Base-by-base conservation (phyloP, 2,888 invertebrate genomes). In the Noctuana brunneofusca region DNA sequence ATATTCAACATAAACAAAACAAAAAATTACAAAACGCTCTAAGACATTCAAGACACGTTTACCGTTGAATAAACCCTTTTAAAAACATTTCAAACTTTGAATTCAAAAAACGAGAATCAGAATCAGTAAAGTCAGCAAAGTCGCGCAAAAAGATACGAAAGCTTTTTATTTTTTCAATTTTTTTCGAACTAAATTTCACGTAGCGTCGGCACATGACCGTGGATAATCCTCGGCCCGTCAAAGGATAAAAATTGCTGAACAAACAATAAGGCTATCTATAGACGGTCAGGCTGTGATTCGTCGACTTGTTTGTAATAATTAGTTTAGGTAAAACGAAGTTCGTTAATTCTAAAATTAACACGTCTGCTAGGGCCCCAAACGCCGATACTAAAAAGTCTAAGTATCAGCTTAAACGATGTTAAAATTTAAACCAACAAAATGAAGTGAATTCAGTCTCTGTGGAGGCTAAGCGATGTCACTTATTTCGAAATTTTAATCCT, bases 401-500 rank as follows among this genome's bases (percentile, higher is more conserved):
- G 9, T 9, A 12, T 38, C 35, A 11, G 35, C 12, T 38, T n/a
- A 9, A 27, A 32, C 32, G 2, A 12, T 20, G 32, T 27, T 20
- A 20, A 32, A 35, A n/a, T 57, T 48, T 35, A 48, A 32, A 46
- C 32, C 32, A 48, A 48, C n/a, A 48, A 18, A 56, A 56, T 46
- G 30, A 18, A 27, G 46, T 20, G n/a, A 48, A 57, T 8, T 48
- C 48, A 22, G 58, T 16, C 58, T 35, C 49, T 12, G 12, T 14
- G 20, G 6, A n/a, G 24, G 0, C 49, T 49, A 58, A 58, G 18
- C 35, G 49, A 38, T 49, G 58, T 46, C 49, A 22, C 58, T 49
- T 32, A 30, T 32, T 57, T 57, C 22, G 49, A 49, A 58, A 49
- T 58, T 58, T 58, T 58, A 58, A 58, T 50, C 50, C 49, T 32